Conservation (phyloP, 92 coral and sea anemone species). For the Meandrina meandrites region DNA sequence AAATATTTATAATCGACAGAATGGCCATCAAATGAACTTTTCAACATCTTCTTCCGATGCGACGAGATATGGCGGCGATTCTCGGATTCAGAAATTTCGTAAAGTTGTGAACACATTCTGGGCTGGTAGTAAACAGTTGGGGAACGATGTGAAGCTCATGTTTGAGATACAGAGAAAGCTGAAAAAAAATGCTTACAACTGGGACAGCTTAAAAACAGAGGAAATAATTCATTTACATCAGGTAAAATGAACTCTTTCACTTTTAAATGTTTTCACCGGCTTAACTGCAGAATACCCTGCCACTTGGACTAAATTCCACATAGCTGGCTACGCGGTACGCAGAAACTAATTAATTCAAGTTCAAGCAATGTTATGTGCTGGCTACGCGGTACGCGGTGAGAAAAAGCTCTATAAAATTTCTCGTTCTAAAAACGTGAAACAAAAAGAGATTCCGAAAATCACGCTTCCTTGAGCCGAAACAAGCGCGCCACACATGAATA, state of each 20-base stretch:
- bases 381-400: too few relatives aligned
- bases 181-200: conserved; percentile 70
- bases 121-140: conserved; percentile 78
- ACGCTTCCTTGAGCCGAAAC: too few relatives aligned
- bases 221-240: conserved; percentile 86
- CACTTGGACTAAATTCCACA: too few relatives aligned
- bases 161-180: conserved; percentile 80
- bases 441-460: too few relatives aligned
- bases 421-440: too few relatives aligned
- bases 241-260: conserved; percentile 42
- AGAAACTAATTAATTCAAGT: too few relatives aligned
- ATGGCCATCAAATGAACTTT: conserved; percentile 1
- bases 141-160: conserved; percentile 85
- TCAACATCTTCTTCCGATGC: conserved; percentile 17
- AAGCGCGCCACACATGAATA: too few relatives aligned
- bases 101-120: conserved; percentile 71
- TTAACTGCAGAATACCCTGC: too few relatives aligned
- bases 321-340: too few relatives aligned
- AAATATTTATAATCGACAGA: conserved; percentile 8
- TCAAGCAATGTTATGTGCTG: too few relatives aligned
- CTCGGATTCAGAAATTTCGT: conserved; percentile 61
- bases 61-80: conserved; percentile 22
- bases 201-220: conserved; percentile 72
- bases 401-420: too few relatives aligned
- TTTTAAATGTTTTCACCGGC: too few relatives aligned